These are phyloP conservation scores for Astyanax mexicanus DNA, from an alignment of 2,797 vertebrate genomes.

Conservation along the genomic window DNA sequence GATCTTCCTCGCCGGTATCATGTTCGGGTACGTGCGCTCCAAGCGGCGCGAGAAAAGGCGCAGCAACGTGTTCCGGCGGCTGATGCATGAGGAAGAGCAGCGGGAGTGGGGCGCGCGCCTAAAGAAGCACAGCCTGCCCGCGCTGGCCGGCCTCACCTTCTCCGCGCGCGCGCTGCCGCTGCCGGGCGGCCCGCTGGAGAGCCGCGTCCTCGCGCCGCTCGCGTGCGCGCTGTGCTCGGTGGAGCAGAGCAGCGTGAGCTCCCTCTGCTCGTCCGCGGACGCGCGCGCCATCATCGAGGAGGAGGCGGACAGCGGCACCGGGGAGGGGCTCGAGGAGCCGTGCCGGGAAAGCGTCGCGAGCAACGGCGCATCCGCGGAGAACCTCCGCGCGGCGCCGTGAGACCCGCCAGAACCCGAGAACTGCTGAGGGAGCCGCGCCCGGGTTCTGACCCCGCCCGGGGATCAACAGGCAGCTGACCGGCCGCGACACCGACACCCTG, in stretches of 20 bases:
- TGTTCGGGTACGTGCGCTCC: conserved; percentile 92
- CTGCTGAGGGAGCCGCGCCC: conserved; percentile 19
- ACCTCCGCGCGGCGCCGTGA: neutral
- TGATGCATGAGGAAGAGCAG: conserved; percentile 91
- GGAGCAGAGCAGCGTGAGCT: conserved; percentile 92
- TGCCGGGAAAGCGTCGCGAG: conserved; percentile 54
- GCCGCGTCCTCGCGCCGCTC: conserved; percentile 80
- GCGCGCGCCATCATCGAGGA: conserved; percentile 90
- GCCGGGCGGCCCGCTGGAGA: conserved; percentile 78
- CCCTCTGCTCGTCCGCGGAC: conserved; percentile 92
- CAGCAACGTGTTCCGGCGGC: conserved; percentile 82
- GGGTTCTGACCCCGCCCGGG: neutral
- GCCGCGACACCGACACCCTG: conserved; percentile 67
- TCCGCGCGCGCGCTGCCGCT: conserved; percentile 77
- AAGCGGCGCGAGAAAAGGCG: conserved; percentile 88
- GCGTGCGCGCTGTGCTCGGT: conserved; percentile 88
- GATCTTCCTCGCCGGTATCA: conserved; percentile 90
- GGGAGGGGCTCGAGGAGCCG: conserved; percentile 75
- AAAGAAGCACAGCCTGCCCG: conserved; percentile 78
- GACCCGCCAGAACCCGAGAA: too few relatives aligned
- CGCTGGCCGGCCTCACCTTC: conserved; percentile 66
- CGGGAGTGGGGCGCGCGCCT: conserved; percentile 88
- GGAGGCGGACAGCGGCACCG: conserved; percentile 81
- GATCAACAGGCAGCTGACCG: conserved; percentile 18
- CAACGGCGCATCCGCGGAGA: neutral